Evolutionary conservation across 2,888 invertebrate species (phyloP), one percentile per base, ranked within the genome.

Genomic region (Cosmia trapezina): DNA sequence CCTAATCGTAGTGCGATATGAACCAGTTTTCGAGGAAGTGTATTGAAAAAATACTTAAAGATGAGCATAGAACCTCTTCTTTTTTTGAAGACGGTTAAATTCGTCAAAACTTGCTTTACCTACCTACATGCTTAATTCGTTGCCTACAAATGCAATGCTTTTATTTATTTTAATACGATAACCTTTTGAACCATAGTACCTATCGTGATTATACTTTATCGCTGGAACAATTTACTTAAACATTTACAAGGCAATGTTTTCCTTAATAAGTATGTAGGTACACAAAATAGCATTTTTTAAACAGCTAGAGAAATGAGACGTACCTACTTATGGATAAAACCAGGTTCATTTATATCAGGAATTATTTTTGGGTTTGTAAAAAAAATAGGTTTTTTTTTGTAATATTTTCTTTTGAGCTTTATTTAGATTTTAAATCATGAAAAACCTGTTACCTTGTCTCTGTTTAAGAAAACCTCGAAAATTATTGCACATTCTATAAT

Each of bases 121-220:
- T 6, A 61, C 28, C 11, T 19, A 11, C 7, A 3, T 33, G 4
- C 33, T 33, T 3, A 2, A 2, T n/a, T n/a, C n/a, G n/a, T n/a
- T n/a, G n/a, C n/a, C n/a, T n/a, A 28, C 28, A 28, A 28, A 28
- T 28, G 1, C 28, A 28, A 28, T 37, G 6, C 37, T 37, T 37
- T 54, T 78, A 33, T 63, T 45, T 37, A 56, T 74, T 62, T 57
- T 28, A 33, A 22, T 1, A 22, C 63, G 78, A 78, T 78, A 78
- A 79, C 74, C 78, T 78, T 61, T 62, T 19, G 37, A 9, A 33
- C 73, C 60, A 8, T 56, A 22, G 14, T 43, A n/a, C n/a, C n/a
- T n/a, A 73, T 64, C 19, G 12, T 45, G 73, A 64, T 78, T 56
- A 63, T 0, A 3, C n/a, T 45, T 71, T 64, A 79, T 73, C 80